Conservation (phyloP, 2,113 vertebrate species). For the Cricetomys ansorgei region DNA sequence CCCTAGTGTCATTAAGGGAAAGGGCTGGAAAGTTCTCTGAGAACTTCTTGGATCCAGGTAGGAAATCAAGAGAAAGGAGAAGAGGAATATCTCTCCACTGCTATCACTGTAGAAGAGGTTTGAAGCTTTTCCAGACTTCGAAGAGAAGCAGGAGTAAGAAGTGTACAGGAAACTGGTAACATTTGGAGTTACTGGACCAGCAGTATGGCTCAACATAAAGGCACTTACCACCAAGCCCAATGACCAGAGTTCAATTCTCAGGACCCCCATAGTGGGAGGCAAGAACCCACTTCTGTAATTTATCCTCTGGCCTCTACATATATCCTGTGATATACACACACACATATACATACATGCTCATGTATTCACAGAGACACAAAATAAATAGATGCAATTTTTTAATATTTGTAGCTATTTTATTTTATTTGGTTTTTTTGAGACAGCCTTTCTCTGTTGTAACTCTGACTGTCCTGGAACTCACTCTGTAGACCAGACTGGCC, state of each 20-base stretch:
- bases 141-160: accelerated
- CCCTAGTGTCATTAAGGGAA: not conserved
- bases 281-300: not conserved
- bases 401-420: not conserved
- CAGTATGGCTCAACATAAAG: not conserved
- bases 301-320: not conserved
- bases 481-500: too few species aligned
- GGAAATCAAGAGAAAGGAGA: not conserved
- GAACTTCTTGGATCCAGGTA: not conserved
- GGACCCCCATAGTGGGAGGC: not conserved
- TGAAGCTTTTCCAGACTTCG: not conserved
- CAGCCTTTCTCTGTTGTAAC: too few species aligned
- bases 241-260: not conserved
- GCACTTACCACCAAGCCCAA: not conserved
- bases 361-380: not conserved
- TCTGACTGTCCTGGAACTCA: too few species aligned
- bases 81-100: too few species aligned
- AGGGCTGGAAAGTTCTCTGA: not conserved
- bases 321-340: not conserved
- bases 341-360: too few species aligned
- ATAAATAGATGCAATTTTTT: not conserved
- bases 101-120: too few species aligned
- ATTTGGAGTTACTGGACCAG: not conserved
- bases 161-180: not conserved
- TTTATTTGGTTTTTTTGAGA: too few species aligned